Percentiles rank a stretch among this genome's conserved stretches.
Conservation (phyloP, 1,140 invertebrate genomes). For the Drosophila rhopaloa region DNA sequence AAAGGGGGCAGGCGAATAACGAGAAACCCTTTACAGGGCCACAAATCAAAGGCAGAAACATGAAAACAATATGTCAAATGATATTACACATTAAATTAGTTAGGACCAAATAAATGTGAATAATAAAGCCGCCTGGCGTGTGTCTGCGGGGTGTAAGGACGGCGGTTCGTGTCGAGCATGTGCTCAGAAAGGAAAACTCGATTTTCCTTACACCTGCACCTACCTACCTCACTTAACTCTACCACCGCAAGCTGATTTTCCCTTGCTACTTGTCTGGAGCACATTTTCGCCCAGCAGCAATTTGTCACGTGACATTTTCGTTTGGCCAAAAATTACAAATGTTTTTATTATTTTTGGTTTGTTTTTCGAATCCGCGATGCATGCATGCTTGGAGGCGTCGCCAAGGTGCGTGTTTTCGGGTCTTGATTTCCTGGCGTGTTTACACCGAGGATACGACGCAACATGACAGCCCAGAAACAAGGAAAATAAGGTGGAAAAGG, state of each 20-base stretch:
- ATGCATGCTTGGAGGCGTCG: slow-evolving; percentile 59
- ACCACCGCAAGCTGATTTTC: slow-evolving; percentile 16
- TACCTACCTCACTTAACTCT: slow-evolving; percentile 1
- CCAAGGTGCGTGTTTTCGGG: slow-evolving; percentile 33
- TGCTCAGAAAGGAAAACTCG: slow-evolving; percentile 38
- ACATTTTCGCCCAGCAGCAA: slow-evolving; percentile 63
- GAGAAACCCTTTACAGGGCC: slow-evolving; percentile 23
- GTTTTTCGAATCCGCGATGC: slow-evolving; percentile 35
- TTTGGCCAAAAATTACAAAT: slow-evolving; percentile 57
- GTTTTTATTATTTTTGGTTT: slow-evolving; percentile 44
- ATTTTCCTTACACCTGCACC: slow-evolving; percentile 29
- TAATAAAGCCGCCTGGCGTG: slow-evolving; percentile 62
- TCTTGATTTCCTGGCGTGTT: slow-evolving; percentile 54
- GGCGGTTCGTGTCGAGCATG: slow-evolving; percentile 52
- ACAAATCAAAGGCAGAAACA: slow-evolving; percentile 64
- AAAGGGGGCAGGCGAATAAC: slow-evolving; percentile 12
- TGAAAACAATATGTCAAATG: slow-evolving; percentile 82
- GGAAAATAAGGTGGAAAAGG: background rate
- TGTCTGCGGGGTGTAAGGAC: slow-evolving; percentile 13
- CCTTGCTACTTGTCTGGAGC: slow-evolving; percentile 40
- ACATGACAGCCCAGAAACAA: background rate
- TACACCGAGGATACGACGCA: slow-evolving; percentile 34
- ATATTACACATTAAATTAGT: slow-evolving; percentile 82
- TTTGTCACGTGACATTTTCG: slow-evolving; percentile 73
- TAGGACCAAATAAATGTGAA: slow-evolving; percentile 64